These are phyloP conservation scores for Orius insidiosus DNA, from an alignment of 1,140 invertebrate genomes.

Conservation along the genomic window DNA sequence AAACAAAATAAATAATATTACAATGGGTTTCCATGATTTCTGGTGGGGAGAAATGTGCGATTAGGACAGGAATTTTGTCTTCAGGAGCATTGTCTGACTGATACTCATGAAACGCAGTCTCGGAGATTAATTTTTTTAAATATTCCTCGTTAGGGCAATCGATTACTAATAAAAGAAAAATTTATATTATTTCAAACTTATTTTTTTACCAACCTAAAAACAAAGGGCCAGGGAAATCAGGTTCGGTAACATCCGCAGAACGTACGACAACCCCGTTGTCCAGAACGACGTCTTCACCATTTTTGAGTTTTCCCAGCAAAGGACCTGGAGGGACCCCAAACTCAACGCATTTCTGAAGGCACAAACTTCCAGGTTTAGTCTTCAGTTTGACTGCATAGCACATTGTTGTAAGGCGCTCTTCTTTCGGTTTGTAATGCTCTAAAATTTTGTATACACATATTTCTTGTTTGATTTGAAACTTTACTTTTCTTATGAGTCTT, in stretches of 20 bases:
- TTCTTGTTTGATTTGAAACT: no score
- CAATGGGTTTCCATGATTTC: constrained; percentile 38
- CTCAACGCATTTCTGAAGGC: constrained; percentile 66
- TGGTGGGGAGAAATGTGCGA: constrained; percentile 71
- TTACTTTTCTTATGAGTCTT: constrained; percentile 6
- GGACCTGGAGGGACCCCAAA: constrained; percentile 67
- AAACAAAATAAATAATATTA: constrained; percentile 24
- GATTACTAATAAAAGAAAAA: constrained; percentile 43
- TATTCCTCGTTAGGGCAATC: constrained; percentile 61
- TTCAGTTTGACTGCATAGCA: constrained; percentile 39
- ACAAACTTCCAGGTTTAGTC: constrained; percentile 48
- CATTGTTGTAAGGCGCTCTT: constrained; percentile 13
- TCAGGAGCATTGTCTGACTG: constrained; percentile 30
- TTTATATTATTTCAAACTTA: neutral
- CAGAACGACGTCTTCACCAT: constrained; percentile 58
- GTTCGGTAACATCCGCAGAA: constrained; percentile 58
- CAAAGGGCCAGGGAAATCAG: constrained; percentile 45
- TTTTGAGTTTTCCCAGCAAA: constrained; percentile 62
- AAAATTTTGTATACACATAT: no score
- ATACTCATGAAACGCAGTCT: constrained; percentile 33
- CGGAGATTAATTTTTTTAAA: constrained; percentile 38
- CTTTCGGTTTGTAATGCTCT: no score
- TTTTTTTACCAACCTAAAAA: constrained; percentile 42
- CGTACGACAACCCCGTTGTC: constrained; percentile 52
- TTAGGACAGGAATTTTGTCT: constrained; percentile 36